Percentiles rank a stretch among this genome's conserved stretches.
phyloP scores from a whole-genome alignment of 2,113 vertebrate species.

The Myrmecobius fasciatus region DNA sequence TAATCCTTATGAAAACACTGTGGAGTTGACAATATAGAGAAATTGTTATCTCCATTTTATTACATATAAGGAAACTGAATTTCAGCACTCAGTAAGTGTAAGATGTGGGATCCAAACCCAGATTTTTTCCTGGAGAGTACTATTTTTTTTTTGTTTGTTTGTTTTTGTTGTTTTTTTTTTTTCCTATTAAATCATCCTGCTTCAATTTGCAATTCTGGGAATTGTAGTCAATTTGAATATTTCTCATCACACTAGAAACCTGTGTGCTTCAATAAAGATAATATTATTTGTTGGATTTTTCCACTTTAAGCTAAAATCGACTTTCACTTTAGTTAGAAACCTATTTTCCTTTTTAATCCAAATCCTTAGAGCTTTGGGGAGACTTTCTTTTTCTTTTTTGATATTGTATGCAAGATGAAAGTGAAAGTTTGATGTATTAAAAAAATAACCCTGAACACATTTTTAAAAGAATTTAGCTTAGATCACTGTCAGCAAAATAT shows the following conservation, averaged over 20 bases:
- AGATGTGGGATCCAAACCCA: neutral
- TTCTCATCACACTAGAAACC: conserved; percentile 19
- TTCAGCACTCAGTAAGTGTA: neutral
- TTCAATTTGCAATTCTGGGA: neutral
- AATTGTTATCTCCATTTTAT: neutral
- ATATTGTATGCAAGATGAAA: conserved; percentile 59
- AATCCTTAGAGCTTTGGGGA: conserved; percentile 42
- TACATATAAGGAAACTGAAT: neutral
- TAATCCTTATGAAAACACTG: neutral
- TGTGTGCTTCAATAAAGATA: conserved; percentile 51
- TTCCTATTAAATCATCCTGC: neutral
- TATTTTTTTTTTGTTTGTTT: too few relatives aligned
- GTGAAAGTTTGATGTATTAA: conserved; percentile 57
- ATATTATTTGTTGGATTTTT: conserved; percentile 33
- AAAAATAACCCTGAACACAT: conserved; percentile 29
- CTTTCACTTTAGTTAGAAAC: conserved; percentile 68
- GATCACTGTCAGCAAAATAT: neutral
- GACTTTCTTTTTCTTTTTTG: conserved; percentile 58
- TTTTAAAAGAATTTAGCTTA: neutral
- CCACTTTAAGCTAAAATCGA: conserved; percentile 60
- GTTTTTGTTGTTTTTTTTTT: too few relatives aligned
- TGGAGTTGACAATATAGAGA: neutral
- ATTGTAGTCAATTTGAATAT: conserved; percentile 8
- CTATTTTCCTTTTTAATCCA: conserved; percentile 47
- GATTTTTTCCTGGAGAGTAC: neutral